Conservation (phyloP, 2,797 vertebrate genomes). For the Hoplostethus mediterraneus region DNA sequence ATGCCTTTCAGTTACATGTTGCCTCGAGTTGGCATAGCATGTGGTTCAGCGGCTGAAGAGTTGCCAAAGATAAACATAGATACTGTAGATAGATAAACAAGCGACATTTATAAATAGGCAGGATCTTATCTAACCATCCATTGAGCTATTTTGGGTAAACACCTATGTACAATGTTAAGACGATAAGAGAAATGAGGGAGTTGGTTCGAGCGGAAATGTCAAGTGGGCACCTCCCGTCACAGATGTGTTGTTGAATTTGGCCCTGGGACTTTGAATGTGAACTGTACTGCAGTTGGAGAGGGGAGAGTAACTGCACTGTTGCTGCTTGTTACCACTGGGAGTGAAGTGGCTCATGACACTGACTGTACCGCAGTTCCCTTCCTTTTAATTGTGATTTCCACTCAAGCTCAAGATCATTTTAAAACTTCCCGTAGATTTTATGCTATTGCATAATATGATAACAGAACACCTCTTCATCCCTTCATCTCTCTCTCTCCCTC, state of each 20-base stretch:
- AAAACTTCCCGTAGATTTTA: slow-evolving; percentile 62
- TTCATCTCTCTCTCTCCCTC: slow-evolving; percentile 48
- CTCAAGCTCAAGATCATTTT: slow-evolving; percentile 39
- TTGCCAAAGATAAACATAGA: slow-evolving; percentile 27
- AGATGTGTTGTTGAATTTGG: slow-evolving; percentile 5
- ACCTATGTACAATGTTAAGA: not conserved
- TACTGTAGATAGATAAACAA: not conserved
- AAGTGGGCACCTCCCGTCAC: not conserved
- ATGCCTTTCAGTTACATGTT: slow-evolving; percentile 31
- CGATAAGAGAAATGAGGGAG: not conserved
- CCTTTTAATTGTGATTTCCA: slow-evolving; percentile 61
- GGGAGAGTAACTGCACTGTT: slow-evolving; percentile 47
- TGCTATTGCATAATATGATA: slow-evolving; percentile 60
- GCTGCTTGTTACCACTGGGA: slow-evolving; percentile 41
- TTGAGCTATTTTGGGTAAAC: too few species aligned
- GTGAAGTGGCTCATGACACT: slow-evolving; percentile 43
- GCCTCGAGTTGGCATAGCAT: slow-evolving; percentile 29
- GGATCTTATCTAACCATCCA: not conserved
- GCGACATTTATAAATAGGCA: not conserved
- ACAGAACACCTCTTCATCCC: slow-evolving; percentile 60
- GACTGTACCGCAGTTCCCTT: slow-evolving; percentile 20
- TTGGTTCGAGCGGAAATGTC: not conserved
- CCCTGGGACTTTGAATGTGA: slow-evolving; percentile 17
- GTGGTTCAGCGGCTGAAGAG: slow-evolving; percentile 28
- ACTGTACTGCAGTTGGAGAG: slow-evolving; percentile 44